Evolutionary conservation across 2,888 invertebrate species (phyloP), one percentile per base, ranked within the genome.

Genomic region (Gastrophysa polygoni): DNA sequence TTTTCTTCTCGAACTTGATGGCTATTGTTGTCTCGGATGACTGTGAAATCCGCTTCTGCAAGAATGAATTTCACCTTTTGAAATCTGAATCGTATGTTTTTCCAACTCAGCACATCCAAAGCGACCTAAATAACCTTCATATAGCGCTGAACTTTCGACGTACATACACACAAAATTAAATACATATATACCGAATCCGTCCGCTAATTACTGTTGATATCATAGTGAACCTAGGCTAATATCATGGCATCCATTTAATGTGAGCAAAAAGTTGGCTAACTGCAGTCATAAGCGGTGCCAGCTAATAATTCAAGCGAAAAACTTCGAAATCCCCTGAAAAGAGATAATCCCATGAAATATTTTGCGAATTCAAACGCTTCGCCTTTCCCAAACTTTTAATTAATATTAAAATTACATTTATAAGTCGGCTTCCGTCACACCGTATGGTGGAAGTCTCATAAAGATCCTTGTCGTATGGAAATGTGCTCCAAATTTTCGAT

Each of bases 321-420:
- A 68, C 66, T 70, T 70, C 64, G 18, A 54, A 64, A 67, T 63
- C 59, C 59, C 64, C 57, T 54, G 55, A 61, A 63, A 64, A 63
- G 62, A 64, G 68, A 69, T 68, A 65, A 67, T 61, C 64, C 59
- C 7, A 43, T 58, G 54, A 68, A 66, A 66, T 63, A 63, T 69
- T 64, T 61, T 57, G 49, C 61, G 58, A 61, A 66, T 65, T 61
- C 60, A 58, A 62, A 64, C 59, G 57, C 57, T 63, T 28, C 21
- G 46, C 47, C 14, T 47, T 20, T 47, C 34, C 21, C 29, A 44
- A 61, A 63, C 57, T 64, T 64, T 61, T 63, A 66, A 64, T 66
- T 63, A 63, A 56, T 66, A 62, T 32, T 44, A 38, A 56, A 63
- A 56, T 63, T 50, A 56, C 57, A 43, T 60, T 59, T 29, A 56